Base-by-base conservation (phyloP, 2,888 invertebrate species). In the Phortica okadai region DNA sequence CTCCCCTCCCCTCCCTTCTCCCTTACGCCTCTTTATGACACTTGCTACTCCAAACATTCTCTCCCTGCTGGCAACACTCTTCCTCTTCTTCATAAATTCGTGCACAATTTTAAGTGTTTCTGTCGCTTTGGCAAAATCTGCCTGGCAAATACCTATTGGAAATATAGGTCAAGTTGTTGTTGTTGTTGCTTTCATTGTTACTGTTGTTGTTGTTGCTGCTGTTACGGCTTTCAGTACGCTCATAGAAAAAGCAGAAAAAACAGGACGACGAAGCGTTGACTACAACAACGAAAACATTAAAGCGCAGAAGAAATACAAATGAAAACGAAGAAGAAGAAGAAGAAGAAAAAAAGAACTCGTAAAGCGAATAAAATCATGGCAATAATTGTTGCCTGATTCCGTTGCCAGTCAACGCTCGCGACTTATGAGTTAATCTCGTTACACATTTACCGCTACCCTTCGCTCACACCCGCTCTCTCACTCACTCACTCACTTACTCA, bases 161-260 rank as follows among this genome's bases (percentile, higher is more conserved):
- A 86, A 86, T 86, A 88, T 86, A 88, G 86, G 86, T 86, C 86
- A 86, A 86, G 86, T 86, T 86, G 88, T 84, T 87, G 84, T 81
- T 81, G 85, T 84, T 70, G 44, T 73, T 56, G 72, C 33, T 64
- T 50, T 41, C 33, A 64, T 50, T 64, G 64, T 64, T n/a, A n/a
- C n/a, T 74, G 45, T 5, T 59, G 25, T 59, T 33, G 33, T 5
- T 33, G 4, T 5, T 33, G 33, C 4, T 33, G 33, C 4, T 33
- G 33, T 33, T 33, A 33, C 33, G 33, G 64, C 64, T 64, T 59
- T 42, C 74, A 56, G 44, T 66, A 56, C 56, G 62, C 62, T 62
- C 16, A 14, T 62, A 21, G 62, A 62, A 10, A 21, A 42, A 41
- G 54, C 7, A 21, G 50, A 56, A 74, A 42, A 56, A 56, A 62